Evolutionary conservation across 1,140 invertebrate species (phyloP).

Genomic region (Caenorhabditis inopinata): DNA sequence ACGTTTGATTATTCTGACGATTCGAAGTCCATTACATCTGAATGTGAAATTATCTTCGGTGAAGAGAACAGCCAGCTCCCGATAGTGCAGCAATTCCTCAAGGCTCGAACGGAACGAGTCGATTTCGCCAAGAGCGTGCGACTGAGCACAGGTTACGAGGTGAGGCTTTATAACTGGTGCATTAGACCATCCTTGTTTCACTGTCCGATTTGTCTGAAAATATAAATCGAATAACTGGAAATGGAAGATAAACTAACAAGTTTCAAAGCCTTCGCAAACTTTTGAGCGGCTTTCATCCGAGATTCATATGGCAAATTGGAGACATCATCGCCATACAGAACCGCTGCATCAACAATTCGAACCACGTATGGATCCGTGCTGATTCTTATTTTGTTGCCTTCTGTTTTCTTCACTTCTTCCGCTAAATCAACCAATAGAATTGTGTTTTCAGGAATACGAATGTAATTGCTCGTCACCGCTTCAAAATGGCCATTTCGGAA

Average conservation of each 20-base stretch:
- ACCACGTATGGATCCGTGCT: neutral
- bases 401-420: neutral
- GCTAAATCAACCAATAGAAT: constrained; percentile 29
- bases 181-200: neutral
- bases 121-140: neutral
- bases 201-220: neutral
- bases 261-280: constrained; percentile 42
- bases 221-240: neutral
- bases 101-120: neutral
- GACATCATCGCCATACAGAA: constrained; percentile 47
- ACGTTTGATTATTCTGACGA: constrained; percentile 25
- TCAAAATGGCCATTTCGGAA: neutral
- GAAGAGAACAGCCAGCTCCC: neutral
- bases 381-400: neutral
- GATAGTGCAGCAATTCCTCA: neutral
- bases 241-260: neutral
- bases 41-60: neutral
- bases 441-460: constrained; percentile 35
- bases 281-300: constrained; percentile 45
- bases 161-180: neutral
- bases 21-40: neutral
- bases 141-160: neutral
- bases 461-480: neutral
- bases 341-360: constrained; percentile 48
- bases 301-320: constrained; percentile 41